Evolutionary conservation across 1,140 invertebrate genomes (phyloP), one percentile per base, ranked within the genome.

Genomic region (Anthonomus grandis): DNA sequence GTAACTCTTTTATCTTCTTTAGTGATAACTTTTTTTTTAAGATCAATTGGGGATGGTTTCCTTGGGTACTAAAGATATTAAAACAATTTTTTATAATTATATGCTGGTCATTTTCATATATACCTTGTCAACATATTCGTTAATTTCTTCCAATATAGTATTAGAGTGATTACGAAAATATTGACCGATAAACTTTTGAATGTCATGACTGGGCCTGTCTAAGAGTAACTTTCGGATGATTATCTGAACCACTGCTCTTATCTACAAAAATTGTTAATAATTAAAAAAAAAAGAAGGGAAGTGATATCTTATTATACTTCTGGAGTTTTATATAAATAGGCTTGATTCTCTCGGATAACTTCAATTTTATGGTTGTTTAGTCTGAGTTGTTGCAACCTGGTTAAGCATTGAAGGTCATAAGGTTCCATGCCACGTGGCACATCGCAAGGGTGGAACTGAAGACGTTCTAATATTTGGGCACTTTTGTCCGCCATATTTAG

Each of bases 401-500:
- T 39, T 0, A 55, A 24, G 22, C 34, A 37, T 8, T 5, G 15
- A 6, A 38, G 10, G 38, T 46, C 39, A 15, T 37, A 55, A 47
- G 34, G 47, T 12, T 46, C 31, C 45, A 47, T 55, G 3, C 36
- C 36, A 37, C 27, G 24, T 22, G 52, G 52, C 8, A 44, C 25
- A 21, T 46, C 42, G 25, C 45, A 46, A 18, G 52, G 44, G 21
- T 46, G 45, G 38, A 55, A 55, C 2, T 27, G 23, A 4, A 42
- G 17, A n/a, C 22, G 15, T 9, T 53, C 39, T 4, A 15, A 8
- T 9, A 27, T 23, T 22, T 55, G 27, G n/a, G 4, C 2, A 10
- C 41, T 37, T 47, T 38, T 46, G 15, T 55, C 52, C n/a, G 52
- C 45, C 42, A 47, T 55, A 23, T 37, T 38, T n/a, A n/a, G n/a